phyloP scores from a whole-genome alignment of 2,113 vertebrate species.

The Rissa tridactyla region DNA sequence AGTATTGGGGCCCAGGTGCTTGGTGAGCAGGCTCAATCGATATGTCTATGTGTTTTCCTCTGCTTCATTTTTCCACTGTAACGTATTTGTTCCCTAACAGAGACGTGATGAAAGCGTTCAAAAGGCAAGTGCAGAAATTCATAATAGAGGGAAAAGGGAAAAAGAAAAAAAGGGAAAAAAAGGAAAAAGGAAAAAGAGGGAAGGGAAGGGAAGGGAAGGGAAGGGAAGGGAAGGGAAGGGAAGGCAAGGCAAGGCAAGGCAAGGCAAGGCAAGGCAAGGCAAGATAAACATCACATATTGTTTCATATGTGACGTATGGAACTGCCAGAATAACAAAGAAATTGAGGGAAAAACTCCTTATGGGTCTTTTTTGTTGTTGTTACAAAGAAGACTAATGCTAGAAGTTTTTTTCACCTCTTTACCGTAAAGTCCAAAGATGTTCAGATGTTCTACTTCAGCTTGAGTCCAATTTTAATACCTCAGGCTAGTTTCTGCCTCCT shows the following conservation, averaged over 20 bases:
- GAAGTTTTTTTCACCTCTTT: not conserved
- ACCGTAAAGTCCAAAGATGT: not conserved
- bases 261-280: not conserved
- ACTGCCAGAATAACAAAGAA: not conserved
- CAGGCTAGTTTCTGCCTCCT: slow-evolving; percentile 4
- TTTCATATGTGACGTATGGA: not conserved
- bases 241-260: not conserved
- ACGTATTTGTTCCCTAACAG: not conserved
- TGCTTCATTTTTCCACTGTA: not conserved
- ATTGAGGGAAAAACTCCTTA: not conserved
- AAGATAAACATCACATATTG: not conserved
- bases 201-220: not conserved
- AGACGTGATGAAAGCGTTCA: not conserved
- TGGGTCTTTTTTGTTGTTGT: not conserved
- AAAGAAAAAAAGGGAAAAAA: not conserved
- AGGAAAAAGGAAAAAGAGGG: no score
- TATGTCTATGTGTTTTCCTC: not conserved
- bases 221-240: not conserved
- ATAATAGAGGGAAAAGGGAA: not conserved
- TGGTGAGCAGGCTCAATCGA: not conserved
- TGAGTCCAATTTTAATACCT: not conserved
- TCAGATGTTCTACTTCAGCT: not conserved
- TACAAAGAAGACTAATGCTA: not conserved
- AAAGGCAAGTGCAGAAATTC: not conserved
- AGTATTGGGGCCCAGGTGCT: not conserved